These are phyloP conservation scores for Bicyclus anynana DNA, from an alignment of 1,140 invertebrate species.

Conservation along the genomic window DNA sequence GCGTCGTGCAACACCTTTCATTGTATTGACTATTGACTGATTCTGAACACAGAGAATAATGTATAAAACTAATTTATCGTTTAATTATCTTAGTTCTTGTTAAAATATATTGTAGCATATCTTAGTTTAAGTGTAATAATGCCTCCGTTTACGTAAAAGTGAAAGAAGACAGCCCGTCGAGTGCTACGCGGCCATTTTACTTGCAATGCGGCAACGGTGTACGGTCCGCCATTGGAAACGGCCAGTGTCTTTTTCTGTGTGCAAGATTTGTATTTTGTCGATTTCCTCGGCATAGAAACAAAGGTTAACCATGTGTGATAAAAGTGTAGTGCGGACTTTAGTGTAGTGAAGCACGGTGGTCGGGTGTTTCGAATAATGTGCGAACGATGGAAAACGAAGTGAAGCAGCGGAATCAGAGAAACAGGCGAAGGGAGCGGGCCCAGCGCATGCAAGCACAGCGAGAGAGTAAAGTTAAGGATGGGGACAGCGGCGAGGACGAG, in stretches of 20 bases:
- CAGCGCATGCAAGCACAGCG: slow-evolving; percentile 89
- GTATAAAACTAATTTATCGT: slow-evolving; percentile 79
- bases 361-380: slow-evolving; percentile 79
- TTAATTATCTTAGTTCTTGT: slow-evolving; percentile 76
- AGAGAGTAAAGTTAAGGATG: slow-evolving; percentile 82
- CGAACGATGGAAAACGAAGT: slow-evolving; percentile 87
- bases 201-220: slow-evolving; percentile 83
- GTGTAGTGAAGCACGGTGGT: slow-evolving; percentile 77
- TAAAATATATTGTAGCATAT: slow-evolving; percentile 72
- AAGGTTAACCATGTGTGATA: slow-evolving; percentile 73
- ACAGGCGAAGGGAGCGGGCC: slow-evolving; percentile 89
- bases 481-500: slow-evolving; percentile 85
- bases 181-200: slow-evolving; percentile 83
- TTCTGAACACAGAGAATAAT: slow-evolving; percentile 77
- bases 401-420: slow-evolving; percentile 89
- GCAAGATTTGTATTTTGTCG: slow-evolving; percentile 77
- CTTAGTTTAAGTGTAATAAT: slow-evolving; percentile 73
- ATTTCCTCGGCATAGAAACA: slow-evolving; percentile 64
- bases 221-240: slow-evolving; percentile 83
- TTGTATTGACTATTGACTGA: slow-evolving; percentile 81
- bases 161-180: slow-evolving; percentile 71
- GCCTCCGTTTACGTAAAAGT: slow-evolving; percentile 73
- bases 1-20: slow-evolving; percentile 79
- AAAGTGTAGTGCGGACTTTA: slow-evolving; percentile 76
- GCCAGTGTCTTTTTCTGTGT: slow-evolving; percentile 79